Conservation (phyloP, 2,888 invertebrate genomes). For the Leucoma salicis region DNA sequence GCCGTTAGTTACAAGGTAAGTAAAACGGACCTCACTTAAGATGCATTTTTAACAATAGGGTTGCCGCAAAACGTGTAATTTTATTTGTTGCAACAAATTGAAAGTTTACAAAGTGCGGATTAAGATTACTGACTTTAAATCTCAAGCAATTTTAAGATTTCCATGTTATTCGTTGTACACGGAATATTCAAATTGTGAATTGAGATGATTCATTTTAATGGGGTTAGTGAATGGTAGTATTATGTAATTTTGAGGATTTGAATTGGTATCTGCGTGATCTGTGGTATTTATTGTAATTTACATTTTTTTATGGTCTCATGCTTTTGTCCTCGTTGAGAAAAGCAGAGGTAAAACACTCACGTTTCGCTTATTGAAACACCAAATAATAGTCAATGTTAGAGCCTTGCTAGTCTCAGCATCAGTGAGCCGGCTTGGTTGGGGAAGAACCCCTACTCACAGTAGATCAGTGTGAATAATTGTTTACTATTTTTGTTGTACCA, state of each 20-base stretch:
- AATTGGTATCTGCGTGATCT: too few relatives aligned
- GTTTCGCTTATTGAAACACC: too few relatives aligned
- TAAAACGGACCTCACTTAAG: slow-evolving; percentile 56
- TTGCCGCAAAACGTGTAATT: slow-evolving; percentile 45
- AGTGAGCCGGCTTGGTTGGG: too few relatives aligned
- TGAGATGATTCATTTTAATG: slow-evolving; percentile 41
- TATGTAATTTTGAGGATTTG: background rate
- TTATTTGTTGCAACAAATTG: slow-evolving; percentile 59
- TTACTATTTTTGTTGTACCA: too few relatives aligned
- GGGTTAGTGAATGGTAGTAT: slow-evolving; percentile 13
- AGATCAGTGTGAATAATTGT: too few relatives aligned
- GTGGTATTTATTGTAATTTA: too few relatives aligned
- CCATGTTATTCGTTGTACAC: slow-evolving; percentile 34
- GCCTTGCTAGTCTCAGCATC: too few relatives aligned
- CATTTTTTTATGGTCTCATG: too few relatives aligned
- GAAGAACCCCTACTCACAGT: too few relatives aligned
- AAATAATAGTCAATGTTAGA: too few relatives aligned
- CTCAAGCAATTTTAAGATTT: slow-evolving; percentile 29
- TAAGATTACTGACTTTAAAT: slow-evolving; percentile 46
- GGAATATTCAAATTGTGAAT: slow-evolving; percentile 35
- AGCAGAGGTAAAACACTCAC: too few relatives aligned
- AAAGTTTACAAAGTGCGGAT: slow-evolving; percentile 57
- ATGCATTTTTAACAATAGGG: slow-evolving; percentile 65
- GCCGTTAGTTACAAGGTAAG: slow-evolving; percentile 54
- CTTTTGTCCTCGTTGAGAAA: too few relatives aligned